Conservation (phyloP, 2,113 vertebrate genomes). For the Reinhardtius hippoglossoides region DNA sequence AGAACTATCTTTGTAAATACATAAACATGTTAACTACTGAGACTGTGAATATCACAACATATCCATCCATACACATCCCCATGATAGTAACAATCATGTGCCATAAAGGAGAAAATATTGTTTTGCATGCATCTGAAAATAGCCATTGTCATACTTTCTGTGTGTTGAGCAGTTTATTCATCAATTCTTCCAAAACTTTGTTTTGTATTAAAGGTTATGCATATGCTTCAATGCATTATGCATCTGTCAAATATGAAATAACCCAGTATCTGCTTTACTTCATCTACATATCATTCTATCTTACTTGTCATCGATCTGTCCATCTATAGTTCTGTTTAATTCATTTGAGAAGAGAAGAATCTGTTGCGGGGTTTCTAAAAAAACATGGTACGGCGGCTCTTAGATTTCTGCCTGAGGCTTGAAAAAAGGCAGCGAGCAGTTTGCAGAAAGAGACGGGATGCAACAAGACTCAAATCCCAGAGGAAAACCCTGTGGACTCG, state of each 20-base stretch:
- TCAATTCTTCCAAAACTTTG: too few species aligned
- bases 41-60: neutral
- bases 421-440: neutral
- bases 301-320: neutral
- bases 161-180: too few species aligned
- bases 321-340: neutral
- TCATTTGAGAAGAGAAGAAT: neutral
- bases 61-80: neutral
- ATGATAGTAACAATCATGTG: neutral
- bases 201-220: too few species aligned
- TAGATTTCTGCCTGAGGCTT: conserved; percentile 22
- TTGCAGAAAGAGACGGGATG: neutral
- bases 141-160: too few species aligned
- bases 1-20: neutral
- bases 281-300: neutral
- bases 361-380: neutral
- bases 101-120: neutral
- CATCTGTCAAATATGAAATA: neutral
- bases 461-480: neutral
- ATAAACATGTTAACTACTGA: neutral
- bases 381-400: neutral
- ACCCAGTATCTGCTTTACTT: neutral
- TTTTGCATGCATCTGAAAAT: too few species aligned
- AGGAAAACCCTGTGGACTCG: conserved; percentile 1
- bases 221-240: too few species aligned